These are phyloP conservation scores for Bimastos eiseni DNA, from an alignment of 2,888 invertebrate species.

Conservation along the genomic window DNA sequence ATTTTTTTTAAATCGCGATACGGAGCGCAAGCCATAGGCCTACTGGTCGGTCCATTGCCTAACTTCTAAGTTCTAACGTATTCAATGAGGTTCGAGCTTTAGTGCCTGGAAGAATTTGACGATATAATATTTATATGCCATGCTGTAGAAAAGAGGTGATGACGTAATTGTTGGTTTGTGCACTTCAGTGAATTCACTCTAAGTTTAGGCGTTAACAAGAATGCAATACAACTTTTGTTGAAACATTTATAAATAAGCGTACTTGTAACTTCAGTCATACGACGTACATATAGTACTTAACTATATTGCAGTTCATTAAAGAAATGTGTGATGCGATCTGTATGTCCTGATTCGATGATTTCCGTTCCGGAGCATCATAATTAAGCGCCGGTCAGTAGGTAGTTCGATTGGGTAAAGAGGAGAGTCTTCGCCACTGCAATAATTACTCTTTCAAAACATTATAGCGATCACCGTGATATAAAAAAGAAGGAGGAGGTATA, in stretches of 20 bases:
- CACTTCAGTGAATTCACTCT: no score
- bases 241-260: background rate
- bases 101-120: no score
- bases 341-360: background rate
- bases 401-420: background rate
- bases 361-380: background rate
- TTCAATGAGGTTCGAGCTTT: no score
- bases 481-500: no score
- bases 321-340: background rate
- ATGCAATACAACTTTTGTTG: background rate
- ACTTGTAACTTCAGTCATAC: background rate
- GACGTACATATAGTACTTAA: background rate
- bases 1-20: no score
- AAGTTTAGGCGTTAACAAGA: background rate
- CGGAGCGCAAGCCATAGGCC: no score
- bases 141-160: no score
- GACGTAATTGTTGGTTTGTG: no score
- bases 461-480: no score
- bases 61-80: no score
- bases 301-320: background rate
- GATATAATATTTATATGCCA: no score
- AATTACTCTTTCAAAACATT: background rate
- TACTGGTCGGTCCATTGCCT: no score
- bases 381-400: background rate
- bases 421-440: background rate